Evolutionary conservation across 2,113 vertebrate genomes (phyloP).

Genomic region (Callaeas wilsoni): DNA sequence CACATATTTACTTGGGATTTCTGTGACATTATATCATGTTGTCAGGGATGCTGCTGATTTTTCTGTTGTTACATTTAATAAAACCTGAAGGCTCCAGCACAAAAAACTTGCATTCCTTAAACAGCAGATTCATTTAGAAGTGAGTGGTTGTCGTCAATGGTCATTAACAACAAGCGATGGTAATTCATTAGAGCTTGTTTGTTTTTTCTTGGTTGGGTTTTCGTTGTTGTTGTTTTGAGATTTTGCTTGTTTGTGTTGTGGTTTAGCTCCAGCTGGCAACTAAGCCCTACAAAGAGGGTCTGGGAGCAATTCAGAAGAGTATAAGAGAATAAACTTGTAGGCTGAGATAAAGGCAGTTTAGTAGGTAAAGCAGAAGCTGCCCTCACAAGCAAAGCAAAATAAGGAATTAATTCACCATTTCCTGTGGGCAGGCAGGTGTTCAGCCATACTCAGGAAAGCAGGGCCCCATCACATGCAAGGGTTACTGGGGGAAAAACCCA

Average conservation of each 20-base stretch:
- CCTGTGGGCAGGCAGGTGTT: background rate
- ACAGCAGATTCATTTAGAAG: background rate
- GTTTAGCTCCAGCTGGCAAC: background rate
- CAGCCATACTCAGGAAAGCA: background rate
- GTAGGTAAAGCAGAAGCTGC: background rate
- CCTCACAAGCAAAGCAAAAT: background rate
- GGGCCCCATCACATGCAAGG: fast-evolving
- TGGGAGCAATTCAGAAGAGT: background rate
- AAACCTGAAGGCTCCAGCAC: background rate
- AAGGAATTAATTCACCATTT: background rate
- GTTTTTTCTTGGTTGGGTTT: background rate
- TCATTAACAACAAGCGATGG: background rate
- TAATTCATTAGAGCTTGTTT: background rate
- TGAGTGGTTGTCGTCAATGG: background rate
- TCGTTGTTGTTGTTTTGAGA: fast-evolving
- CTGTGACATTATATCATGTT: background rate
- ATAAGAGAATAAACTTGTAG: background rate
- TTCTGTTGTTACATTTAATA: background rate
- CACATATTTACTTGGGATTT: background rate
- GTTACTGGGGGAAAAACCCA: background rate
- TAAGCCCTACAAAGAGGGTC: background rate
- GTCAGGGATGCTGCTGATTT: background rate
- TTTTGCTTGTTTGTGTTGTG: background rate
- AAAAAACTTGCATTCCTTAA: background rate
- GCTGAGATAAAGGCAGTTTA: background rate